Conservation (phyloP, 2,888 invertebrate genomes). For the Tuta absoluta region DNA sequence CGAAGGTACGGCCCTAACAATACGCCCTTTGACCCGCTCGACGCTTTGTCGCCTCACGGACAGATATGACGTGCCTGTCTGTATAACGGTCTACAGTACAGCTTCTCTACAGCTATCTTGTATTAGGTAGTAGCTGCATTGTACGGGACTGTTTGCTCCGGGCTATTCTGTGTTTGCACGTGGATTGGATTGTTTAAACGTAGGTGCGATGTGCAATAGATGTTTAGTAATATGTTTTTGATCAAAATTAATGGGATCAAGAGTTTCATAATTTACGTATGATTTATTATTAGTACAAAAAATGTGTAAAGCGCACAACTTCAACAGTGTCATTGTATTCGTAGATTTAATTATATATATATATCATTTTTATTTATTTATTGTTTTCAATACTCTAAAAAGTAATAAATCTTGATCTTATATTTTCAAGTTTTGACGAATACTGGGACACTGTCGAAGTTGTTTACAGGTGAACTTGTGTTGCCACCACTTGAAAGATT, state of each 20-base stretch:
- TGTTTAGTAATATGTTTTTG: background rate
- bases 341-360: no score
- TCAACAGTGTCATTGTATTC: no score
- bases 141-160: constrained; percentile 2
- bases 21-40: constrained; percentile 75
- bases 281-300: background rate
- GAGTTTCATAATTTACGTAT: background rate
- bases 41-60: constrained; percentile 69
- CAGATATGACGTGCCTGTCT: constrained; percentile 64
- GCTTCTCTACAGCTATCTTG: constrained; percentile 17
- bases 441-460: no score
- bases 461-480: no score
- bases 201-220: background rate
- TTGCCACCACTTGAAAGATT: background rate
- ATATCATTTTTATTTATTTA: no score
- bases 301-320: no score
- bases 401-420: no score
- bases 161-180: constrained; percentile 8
- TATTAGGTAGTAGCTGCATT: constrained; percentile 17
- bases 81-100: constrained; percentile 38
- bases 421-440: no score
- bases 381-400: no score
- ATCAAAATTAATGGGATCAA: background rate
- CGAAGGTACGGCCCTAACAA: constrained; percentile 60
- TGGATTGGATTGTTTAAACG: constrained; percentile 8